These are phyloP conservation scores for Ochropacha duplaris DNA, from an alignment of 2,888 invertebrate species.

Conservation along the genomic window DNA sequence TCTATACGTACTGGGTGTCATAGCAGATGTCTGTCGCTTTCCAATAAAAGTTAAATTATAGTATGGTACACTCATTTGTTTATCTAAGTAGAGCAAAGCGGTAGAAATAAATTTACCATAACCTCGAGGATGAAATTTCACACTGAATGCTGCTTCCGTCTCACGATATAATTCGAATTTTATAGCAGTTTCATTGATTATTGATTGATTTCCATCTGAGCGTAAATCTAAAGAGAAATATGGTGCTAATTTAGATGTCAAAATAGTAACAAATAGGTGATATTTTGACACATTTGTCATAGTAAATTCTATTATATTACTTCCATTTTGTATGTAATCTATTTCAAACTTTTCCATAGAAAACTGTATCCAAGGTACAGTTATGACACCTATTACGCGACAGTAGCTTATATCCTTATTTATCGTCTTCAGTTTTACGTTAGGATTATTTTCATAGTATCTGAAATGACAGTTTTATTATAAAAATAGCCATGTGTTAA, in stretches of 20 bases:
- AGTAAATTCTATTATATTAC: constrained; percentile 56
- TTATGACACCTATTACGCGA: constrained; percentile 66
- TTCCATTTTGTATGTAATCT: constrained; percentile 38
- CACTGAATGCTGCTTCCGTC: constrained; percentile 38
- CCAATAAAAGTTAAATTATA: constrained; percentile 70
- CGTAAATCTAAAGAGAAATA: constrained; percentile 54
- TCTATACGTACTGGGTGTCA: constrained; percentile 53
- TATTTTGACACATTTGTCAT: constrained; percentile 72
- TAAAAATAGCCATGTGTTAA: background rate
- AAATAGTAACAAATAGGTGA: constrained; percentile 55
- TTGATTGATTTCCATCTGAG: constrained; percentile 42
- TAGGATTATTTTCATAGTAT: constrained; percentile 62
- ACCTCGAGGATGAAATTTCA: constrained; percentile 66
- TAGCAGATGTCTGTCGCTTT: constrained; percentile 47
- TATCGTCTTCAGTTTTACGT: constrained; percentile 57
- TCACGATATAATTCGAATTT: constrained; percentile 61
- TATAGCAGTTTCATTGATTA: constrained; percentile 51
- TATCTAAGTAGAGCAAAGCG: constrained; percentile 67
- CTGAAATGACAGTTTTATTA: constrained; percentile 38
- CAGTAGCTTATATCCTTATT: constrained; percentile 70
- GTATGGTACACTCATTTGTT: constrained; percentile 63
- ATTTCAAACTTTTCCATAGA: constrained; percentile 69
- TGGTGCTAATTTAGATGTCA: constrained; percentile 59
- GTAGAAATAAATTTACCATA: constrained; percentile 62
- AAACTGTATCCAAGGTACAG: constrained; percentile 67